Base-by-base conservation (phyloP, 2,797 vertebrate species). In the Sebastes trivittatus region DNA sequence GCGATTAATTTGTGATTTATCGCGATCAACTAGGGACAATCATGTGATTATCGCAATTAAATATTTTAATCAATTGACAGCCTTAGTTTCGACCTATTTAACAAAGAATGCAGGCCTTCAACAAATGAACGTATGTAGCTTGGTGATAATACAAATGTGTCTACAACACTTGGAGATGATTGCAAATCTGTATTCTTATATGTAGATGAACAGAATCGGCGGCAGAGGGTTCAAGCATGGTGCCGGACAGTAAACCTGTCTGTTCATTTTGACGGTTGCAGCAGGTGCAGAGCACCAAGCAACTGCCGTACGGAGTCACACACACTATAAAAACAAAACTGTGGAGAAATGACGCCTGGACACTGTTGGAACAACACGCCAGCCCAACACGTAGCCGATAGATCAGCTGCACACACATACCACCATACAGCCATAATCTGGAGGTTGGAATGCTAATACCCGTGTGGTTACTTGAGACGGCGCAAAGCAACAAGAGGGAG, bases 211-310 rank as follows among this genome's bases (percentile, higher is more conserved):
- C 3, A 49, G 62, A 59, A 77, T 59, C 73, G 56, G 73, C 64
- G 60, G 58, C 77, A 63, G 20, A 52, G 72, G 81, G 80, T 88
- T 88, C 82, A 75, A 77, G 70, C 64, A 13, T 29, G 78, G 36
- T 61, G 54, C 74, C 8, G 2, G 60, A 16, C 85, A 65, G 80
- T 92, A 93, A 92, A 93, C 42, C 87, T 90, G 91, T 89, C 92
- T 36, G 71, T 52, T 81, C 59, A 9, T 75, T 55, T 56, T 94
- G 92, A 94, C 1, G 68, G 16, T 14, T 27, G 49, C 60, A 90
- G 70, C 93, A 94, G 94, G 91, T 94, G 94, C 87, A 59, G 63
- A 34, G 62, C 71, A 20, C n/a, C 42, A 66, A 82, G 63, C 77
- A 84, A 87, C 87, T 80, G 87, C 74, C 6, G 2, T 4, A 46